Percentiles rank a stretch among this genome's conserved stretches.
These are phyloP conservation scores for Leptothorax acervorum DNA, from an alignment of 2,888 invertebrate genomes.

Conservation along the genomic window DNA sequence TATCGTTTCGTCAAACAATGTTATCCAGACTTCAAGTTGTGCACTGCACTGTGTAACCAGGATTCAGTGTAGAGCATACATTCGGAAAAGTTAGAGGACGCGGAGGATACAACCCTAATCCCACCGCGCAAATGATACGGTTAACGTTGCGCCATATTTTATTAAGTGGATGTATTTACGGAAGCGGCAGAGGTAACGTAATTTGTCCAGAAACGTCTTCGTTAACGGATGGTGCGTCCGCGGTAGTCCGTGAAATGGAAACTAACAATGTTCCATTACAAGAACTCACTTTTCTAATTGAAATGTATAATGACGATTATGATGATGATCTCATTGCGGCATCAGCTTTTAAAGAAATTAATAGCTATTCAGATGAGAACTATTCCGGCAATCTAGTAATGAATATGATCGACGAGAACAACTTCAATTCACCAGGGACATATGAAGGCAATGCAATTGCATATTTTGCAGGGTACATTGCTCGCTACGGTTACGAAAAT, in stretches of 20 bases:
- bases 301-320: neutral
- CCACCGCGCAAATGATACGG: neutral
- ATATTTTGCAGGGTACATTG: neutral
- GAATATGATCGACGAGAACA: neutral
- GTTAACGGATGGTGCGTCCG: neutral
- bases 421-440: neutral
- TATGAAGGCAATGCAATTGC: slow-evolving; percentile 12
- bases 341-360: slow-evolving; percentile 4
- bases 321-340: neutral
- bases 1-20: slow-evolving; percentile 7
- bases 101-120: slow-evolving; percentile 17
- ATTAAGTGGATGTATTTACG: neutral
- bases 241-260: neutral
- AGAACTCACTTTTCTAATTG: neutral
- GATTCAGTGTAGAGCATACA: slow-evolving; percentile 7
- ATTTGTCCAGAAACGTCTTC: slow-evolving; percentile 1
- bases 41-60: slow-evolving; percentile 8
- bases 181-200: neutral
- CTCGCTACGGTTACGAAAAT: neutral
- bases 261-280: neutral
- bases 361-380: neutral
- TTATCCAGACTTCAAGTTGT: neutral
- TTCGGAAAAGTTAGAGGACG: slow-evolving; percentile 22
- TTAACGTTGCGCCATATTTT: neutral
- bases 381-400: neutral